These are phyloP conservation scores for Diaperis boleti DNA, from an alignment of 2,888 invertebrate genomes.

Conservation along the genomic window DNA sequence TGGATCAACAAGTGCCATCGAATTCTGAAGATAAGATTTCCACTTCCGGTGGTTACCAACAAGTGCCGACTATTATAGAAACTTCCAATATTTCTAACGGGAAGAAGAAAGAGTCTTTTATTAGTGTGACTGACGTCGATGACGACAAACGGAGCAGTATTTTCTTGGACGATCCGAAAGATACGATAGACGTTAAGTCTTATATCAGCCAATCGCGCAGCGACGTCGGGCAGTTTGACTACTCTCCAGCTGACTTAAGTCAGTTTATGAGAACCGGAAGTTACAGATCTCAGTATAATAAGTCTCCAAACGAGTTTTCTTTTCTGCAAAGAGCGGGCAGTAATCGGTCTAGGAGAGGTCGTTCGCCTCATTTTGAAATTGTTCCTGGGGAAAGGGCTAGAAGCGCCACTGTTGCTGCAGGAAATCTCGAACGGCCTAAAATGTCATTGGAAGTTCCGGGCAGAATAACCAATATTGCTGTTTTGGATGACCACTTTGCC, in stretches of 20 bases:
- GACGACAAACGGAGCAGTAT: conserved; percentile 45
- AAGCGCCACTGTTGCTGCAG: conserved; percentile 61
- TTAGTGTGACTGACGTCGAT: conserved; percentile 47
- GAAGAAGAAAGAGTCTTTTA: conserved; percentile 52
- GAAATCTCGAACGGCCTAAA: conserved; percentile 66
- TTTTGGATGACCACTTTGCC: conserved; percentile 76
- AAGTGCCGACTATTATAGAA: conserved; percentile 71
- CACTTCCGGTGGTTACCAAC: conserved; percentile 53
- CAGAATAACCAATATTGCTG: conserved; percentile 57
- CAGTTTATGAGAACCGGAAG: conserved; percentile 79
- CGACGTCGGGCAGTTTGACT: conserved; percentile 70
- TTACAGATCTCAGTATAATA: conserved; percentile 77
- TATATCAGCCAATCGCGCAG: conserved; percentile 81
- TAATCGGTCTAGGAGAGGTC: conserved; percentile 67
- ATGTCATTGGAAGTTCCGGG: conserved; percentile 65
- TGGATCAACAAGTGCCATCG: conserved; percentile 30
- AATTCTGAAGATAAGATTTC: conserved; percentile 31
- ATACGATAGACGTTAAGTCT: conserved; percentile 78
- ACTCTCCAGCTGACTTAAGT: conserved; percentile 63
- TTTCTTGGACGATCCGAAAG: conserved; percentile 62
- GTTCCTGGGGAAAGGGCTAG: conserved; percentile 58
- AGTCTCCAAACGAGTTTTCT: conserved; percentile 67
- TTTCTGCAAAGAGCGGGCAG: conserved; percentile 65
- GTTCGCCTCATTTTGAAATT: conserved; percentile 62
- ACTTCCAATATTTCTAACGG: conserved; percentile 49